Percentiles rank a stretch among this genome's conserved stretches.
Evolutionary conservation across 2,113 vertebrate genomes (phyloP).

Genomic region (Panthera tigris): DNA sequence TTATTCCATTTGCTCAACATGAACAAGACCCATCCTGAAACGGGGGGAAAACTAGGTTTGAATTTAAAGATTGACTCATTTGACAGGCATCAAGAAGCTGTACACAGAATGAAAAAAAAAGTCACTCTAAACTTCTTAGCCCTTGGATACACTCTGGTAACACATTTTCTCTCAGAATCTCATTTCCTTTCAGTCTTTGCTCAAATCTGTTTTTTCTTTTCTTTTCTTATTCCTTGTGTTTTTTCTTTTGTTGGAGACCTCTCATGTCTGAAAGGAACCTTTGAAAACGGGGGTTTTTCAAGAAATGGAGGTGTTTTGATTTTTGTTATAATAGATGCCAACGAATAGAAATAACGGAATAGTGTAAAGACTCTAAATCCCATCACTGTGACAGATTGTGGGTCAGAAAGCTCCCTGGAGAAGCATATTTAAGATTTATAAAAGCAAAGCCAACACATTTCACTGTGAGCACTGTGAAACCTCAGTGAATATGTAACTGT

Average conservation of each 20-base stretch:
- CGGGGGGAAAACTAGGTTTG: background rate
- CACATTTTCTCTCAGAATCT: background rate
- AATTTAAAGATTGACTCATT: background rate
- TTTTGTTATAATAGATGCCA: background rate
- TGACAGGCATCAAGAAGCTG: background rate
- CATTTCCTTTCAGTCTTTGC: background rate
- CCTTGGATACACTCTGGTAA: background rate
- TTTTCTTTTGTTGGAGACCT: background rate
- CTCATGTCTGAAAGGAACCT: background rate
- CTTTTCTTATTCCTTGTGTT: background rate
- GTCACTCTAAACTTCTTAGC: background rate
- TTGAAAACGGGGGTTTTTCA: background rate
- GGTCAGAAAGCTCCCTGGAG: background rate
- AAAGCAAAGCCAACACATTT: slow-evolving; percentile 28
- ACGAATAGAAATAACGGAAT: background rate
- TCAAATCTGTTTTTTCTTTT: background rate
- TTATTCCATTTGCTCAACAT: background rate
- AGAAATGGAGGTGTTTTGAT: background rate
- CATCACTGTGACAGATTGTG: background rate
- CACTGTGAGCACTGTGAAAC: background rate
- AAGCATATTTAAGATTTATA: slow-evolving; percentile 17
- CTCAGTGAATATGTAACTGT: background rate
- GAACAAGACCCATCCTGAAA: background rate
- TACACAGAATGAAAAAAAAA: background rate
- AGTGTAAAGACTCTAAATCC: background rate